Evolutionary conservation across 2,888 invertebrate species (phyloP).

Genomic region (Acronicta alni): DNA sequence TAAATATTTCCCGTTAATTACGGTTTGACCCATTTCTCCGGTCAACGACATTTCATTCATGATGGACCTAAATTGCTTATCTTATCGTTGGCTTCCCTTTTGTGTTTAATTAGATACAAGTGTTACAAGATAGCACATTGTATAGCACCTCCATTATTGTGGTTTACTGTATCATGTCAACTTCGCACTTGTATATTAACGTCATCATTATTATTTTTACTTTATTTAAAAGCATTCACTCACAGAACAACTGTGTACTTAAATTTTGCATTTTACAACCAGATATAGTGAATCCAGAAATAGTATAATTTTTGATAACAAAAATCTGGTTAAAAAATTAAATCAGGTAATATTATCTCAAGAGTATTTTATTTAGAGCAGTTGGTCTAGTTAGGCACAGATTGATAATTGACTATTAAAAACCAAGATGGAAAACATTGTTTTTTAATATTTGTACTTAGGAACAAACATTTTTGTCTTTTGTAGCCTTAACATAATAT

Average conservation of each 20-base stretch:
- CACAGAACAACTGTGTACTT: not conserved
- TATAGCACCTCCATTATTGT: conserved; percentile 36
- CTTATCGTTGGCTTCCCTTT: conserved; percentile 82
- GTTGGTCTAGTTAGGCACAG: too few species aligned
- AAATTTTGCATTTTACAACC: too few species aligned
- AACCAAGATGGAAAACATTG: too few species aligned
- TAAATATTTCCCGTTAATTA: conserved; percentile 19
- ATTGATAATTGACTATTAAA: too few species aligned
- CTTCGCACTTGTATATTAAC: not conserved
- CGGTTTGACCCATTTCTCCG: conserved; percentile 63
- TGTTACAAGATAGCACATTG: conserved; percentile 42
- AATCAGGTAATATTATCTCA: too few species aligned
- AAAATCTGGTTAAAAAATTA: too few species aligned
- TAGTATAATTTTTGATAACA: too few species aligned
- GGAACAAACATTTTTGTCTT: too few species aligned
- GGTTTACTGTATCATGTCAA: conserved; percentile 14
- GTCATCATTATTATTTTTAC: not conserved
- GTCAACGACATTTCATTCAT: conserved; percentile 78
- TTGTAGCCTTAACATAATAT: too few species aligned
- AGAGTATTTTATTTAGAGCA: too few species aligned
- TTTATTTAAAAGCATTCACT: not conserved
- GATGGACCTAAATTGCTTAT: conserved; percentile 76
- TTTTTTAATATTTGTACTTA: too few species aligned
- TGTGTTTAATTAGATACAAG: conserved; percentile 69
- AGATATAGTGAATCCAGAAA: too few species aligned